A percentile compares a stretch with the other conserved stretches of the same genome.
Evolutionary conservation across 2,797 vertebrate species (phyloP).

Genomic region (Chelon auratus): DNA sequence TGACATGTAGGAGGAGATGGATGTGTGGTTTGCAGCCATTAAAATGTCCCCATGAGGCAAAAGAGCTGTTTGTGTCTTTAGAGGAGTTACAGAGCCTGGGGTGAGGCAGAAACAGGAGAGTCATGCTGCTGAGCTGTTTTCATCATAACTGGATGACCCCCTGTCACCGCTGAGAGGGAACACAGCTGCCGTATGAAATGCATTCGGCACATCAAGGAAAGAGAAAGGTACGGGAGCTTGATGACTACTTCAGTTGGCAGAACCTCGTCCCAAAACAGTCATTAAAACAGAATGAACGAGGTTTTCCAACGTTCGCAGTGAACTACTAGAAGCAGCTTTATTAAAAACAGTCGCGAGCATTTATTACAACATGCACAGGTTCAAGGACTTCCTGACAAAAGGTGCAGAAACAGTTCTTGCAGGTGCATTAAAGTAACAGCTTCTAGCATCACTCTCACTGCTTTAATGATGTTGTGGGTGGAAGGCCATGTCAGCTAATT

Average conservation of each 20-base stretch:
- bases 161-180: constrained; percentile 63
- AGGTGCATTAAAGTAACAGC: not conserved
- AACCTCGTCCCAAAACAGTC: constrained; percentile 31
- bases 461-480: not conserved
- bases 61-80: constrained; percentile 76
- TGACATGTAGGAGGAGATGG: constrained; percentile 80
- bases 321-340: constrained; percentile 27
- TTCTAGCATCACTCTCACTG: not conserved
- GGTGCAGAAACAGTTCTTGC: not conserved
- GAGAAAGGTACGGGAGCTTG: constrained; percentile 18
- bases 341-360: constrained; percentile 11
- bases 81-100: constrained; percentile 74
- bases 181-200: constrained; percentile 55
- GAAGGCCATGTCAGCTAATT: not conserved
- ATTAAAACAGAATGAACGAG: constrained; percentile 31
- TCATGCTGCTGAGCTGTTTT: constrained; percentile 69
- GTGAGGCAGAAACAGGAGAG: constrained; percentile 72
- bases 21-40: constrained; percentile 79
- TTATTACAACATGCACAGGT: not conserved
- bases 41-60: constrained; percentile 78
- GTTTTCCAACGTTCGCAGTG: constrained; percentile 20
- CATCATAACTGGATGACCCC: constrained; percentile 73
- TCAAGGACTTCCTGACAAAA: not conserved
- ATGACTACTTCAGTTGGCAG: constrained; percentile 47
- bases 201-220: constrained; percentile 35